Base-by-base conservation (phyloP, 2,888 invertebrate species). In the Agrotis puta region DNA sequence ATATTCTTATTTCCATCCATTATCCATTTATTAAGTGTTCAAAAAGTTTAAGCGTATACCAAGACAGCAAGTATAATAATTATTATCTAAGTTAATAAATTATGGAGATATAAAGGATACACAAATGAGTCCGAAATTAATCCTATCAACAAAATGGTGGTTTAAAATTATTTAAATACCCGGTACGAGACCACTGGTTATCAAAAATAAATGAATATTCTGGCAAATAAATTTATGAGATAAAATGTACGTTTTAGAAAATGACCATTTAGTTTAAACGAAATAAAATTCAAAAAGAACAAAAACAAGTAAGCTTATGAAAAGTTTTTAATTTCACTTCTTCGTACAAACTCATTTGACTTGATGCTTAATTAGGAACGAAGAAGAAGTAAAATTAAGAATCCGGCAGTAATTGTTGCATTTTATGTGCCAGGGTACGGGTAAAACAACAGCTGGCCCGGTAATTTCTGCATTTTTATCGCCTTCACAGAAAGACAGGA, bases 121-220 rank as follows among this genome's bases (percentile, higher is more conserved):
- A 20, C 20, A 64, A 64, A 27, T 20, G 20, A 0, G 18, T 65
- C 13, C 27, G 22, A 66, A 64, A n/a, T 22, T 33, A 33, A 64
- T 64, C n/a, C 6, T n/a, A n/a, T 64, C 2, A 48, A 33, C 22
- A 22, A 14, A 48, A 22, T 1, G 11, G 18, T 48, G 33, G 14
- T 58, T 62, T 24, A 6, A 14, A n/a, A 39, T 27, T 47, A 51
- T 13, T 61, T 24, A 53, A 53, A 16, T 53, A 7, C 14, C n/a
- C n/a, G 0, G 11, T 2, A 4, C 3, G n/a, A 48, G 22, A 45
- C 39, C n/a, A 3, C 9, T 54, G 13, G 18, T 47, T 16, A 33
- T n/a, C 2, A n/a, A 20, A 66, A n/a, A 24, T 13, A 1, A 50
- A 33, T 33, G 2, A 20, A 50, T 16, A 20, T 18, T 27, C 54